Conservation (phyloP, 1,140 invertebrate species). For the Gerris buenoi region DNA sequence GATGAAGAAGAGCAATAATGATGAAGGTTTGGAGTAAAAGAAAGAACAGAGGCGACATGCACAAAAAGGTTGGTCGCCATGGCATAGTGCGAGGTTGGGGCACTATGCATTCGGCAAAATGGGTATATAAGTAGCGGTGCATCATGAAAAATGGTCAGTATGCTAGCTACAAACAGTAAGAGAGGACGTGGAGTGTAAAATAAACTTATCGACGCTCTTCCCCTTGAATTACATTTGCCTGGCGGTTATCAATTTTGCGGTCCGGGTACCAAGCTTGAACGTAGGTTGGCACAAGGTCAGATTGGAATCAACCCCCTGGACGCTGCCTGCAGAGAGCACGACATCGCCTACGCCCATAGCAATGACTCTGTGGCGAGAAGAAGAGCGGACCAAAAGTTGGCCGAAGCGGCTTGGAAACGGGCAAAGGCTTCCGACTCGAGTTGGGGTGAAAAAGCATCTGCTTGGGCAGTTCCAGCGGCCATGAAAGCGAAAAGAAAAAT, state of each 20-base stretch:
- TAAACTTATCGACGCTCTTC: not conserved
- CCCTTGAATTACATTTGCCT: not conserved
- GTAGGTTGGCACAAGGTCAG: not conserved
- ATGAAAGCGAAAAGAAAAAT: too few relatives aligned
- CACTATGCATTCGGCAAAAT: not conserved
- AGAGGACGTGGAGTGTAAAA: not conserved
- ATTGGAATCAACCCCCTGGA: not conserved
- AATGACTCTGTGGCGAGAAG: too few relatives aligned
- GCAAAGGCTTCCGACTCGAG: too few relatives aligned
- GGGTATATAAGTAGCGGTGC: not conserved
- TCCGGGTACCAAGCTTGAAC: not conserved
- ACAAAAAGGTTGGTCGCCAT: too few relatives aligned
- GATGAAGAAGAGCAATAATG: not conserved
- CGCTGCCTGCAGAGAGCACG: not conserved
- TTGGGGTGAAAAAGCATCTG: too few relatives aligned
- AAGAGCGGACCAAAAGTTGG: too few relatives aligned
- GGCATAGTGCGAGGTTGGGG: not conserved
- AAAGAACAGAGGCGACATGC: too few relatives aligned
- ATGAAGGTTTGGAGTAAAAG: too few relatives aligned
- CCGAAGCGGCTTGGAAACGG: too few relatives aligned
- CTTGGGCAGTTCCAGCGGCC: too few relatives aligned
- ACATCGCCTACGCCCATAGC: not conserved
- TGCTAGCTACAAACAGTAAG: not conserved
- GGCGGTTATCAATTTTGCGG: not conserved
- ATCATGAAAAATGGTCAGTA: not conserved